A percentile compares a stretch with the other conserved stretches of the same genome.
Evolutionary conservation across 1,140 invertebrate genomes (phyloP).

Genomic region (Amphibalanus amphitrite): DNA sequence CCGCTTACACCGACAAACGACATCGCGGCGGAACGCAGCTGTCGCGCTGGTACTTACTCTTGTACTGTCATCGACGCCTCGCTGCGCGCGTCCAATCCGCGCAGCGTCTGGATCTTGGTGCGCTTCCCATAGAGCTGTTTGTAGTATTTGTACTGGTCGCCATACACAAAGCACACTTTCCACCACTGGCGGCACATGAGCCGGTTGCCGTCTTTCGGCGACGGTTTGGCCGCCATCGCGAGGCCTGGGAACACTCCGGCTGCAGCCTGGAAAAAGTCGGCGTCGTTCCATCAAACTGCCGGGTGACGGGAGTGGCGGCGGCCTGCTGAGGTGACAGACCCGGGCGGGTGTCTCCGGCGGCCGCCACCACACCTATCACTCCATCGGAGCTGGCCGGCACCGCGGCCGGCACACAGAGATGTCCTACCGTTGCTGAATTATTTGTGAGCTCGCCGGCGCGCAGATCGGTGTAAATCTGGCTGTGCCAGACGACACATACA

Average conservation of each 20-base stretch:
- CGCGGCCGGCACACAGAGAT: no score
- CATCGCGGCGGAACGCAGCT: not conserved
- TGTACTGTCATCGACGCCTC: not conserved
- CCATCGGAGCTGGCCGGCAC: no score
- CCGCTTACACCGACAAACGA: not conserved
- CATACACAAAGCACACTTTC: conserved; percentile 70
- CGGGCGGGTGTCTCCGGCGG: no score
- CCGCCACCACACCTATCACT: no score
- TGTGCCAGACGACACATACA: no score
- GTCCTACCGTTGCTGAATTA: no score
- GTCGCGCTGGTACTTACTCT: not conserved
- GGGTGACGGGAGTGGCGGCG: not conserved
- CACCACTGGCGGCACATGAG: conserved; percentile 70
- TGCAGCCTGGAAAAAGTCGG: not conserved
- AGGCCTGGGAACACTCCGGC: no score
- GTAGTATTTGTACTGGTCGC: conserved; percentile 65
- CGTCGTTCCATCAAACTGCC: not conserved
- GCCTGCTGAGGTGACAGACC: no score
- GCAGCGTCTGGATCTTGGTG: conserved; percentile 22
- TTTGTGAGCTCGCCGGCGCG: no score
- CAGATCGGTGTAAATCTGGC: no score
- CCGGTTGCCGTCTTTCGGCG: conserved; percentile 31
- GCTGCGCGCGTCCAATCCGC: not conserved
- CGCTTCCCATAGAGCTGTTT: conserved; percentile 52
- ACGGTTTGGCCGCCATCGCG: not conserved